Percentiles rank a stretch among this genome's conserved stretches.
phyloP scores from a whole-genome alignment of 2,888 invertebrate species.

The Cheilosia pagana region DNA sequence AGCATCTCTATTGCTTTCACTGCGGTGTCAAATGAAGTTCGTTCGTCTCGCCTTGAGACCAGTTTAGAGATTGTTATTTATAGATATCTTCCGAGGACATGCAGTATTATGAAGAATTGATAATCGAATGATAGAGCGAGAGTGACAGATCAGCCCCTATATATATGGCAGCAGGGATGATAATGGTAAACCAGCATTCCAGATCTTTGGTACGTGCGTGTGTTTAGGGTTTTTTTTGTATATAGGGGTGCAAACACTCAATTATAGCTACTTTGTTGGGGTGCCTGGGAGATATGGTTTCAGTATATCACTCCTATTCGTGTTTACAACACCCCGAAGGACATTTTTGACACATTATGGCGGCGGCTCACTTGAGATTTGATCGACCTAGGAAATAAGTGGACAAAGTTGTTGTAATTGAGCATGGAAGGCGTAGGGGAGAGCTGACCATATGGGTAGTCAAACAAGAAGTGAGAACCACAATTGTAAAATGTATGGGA shows the following conservation, averaged over 20 bases:
- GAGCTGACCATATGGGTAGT: too few species aligned
- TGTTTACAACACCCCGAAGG: not conserved
- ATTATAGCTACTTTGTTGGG: not conserved
- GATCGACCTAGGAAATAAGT: not conserved
- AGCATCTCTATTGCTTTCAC: not conserved
- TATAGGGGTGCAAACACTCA: not conserved
- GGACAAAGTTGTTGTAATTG: not conserved
- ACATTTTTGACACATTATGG: not conserved
- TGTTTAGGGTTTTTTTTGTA: not conserved
- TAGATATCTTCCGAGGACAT: not conserved
- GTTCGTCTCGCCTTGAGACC: slow-evolving; percentile 2
- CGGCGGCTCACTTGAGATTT: not conserved
- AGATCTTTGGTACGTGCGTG: not conserved
- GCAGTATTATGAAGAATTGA: not conserved
- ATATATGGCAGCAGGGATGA: not conserved
- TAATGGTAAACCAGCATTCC: not conserved
- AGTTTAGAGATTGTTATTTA: slow-evolving; percentile 1
- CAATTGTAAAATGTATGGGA: too few species aligned
- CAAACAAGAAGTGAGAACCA: too few species aligned
- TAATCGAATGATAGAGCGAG: not conserved
- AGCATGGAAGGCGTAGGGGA: too few species aligned
- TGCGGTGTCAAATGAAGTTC: not conserved
- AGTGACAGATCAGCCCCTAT: not conserved
- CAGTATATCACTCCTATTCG: not conserved
- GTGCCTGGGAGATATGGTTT: not conserved